phyloP scores from a whole-genome alignment of 1,140 invertebrate species.

The Patella vulgata region DNA sequence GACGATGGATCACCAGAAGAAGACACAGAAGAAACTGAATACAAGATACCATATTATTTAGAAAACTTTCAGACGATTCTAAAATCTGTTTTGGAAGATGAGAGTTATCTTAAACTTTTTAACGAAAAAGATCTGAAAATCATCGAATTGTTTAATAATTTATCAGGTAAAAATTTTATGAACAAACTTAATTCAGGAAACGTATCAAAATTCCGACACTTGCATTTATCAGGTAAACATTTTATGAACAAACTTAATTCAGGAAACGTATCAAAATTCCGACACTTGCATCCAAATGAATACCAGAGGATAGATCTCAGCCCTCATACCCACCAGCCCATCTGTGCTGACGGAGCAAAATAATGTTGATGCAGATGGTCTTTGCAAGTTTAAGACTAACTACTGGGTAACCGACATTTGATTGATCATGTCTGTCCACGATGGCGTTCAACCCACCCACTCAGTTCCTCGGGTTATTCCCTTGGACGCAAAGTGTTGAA shows the following conservation, averaged over 20 bases:
- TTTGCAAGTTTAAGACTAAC: no score
- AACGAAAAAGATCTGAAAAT: conserved; percentile 62
- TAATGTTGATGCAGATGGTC: no score
- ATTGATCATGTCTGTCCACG: no score
- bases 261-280: background rate
- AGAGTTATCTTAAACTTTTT: conserved; percentile 63
- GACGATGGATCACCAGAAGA: no score
- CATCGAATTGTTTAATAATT: conserved; percentile 56
- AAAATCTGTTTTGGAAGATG: conserved; percentile 61
- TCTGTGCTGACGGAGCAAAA: no score
- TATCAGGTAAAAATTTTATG: conserved; percentile 62
- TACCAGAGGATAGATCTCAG: background rate
- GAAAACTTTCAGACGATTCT: conserved; percentile 68
- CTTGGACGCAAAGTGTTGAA: no score
- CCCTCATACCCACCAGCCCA: no score
- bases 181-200: background rate
- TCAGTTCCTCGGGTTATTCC: no score
- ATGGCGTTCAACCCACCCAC: no score
- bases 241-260: no score
- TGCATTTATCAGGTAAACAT: no score
- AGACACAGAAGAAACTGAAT: conserved; percentile 18
- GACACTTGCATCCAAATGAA: background rate
- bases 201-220: background rate
- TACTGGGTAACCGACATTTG: no score
- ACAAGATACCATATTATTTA: conserved; percentile 62